Base-by-base conservation (phyloP, 2,888 invertebrate species). In the Camponotus fellah region DNA sequence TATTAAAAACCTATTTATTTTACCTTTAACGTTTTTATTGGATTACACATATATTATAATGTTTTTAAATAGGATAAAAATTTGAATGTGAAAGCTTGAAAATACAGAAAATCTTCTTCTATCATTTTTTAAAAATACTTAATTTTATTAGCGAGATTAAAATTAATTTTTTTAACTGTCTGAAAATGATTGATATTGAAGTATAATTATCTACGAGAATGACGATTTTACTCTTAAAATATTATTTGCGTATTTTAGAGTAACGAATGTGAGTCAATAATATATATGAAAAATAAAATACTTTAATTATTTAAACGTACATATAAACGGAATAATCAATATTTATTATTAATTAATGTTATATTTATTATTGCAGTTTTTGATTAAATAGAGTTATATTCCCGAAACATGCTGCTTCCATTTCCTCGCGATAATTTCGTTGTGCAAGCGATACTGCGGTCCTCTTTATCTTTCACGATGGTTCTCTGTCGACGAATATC, bases 401-500 rank as follows among this genome's bases (percentile, higher is more conserved):
- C 37, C 9, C 9, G 21, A 71, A 56, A 56, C 9, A 40, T 71
- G 37, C 37, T 4, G 21, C n/a, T 71, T 56, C 49, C n/a, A n/a
- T 62, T 62, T 60, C 14, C 58, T 58, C 21, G 26, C 46, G 46
- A 26, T 37, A 46, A 43, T 21, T 9, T 0, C n/a, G 69, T 40
- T 43, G 43, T 65, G 53, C 65, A 14, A 49, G 72, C 62, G 21
- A 40, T 14, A 26, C 34, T 43, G 5, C 56, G 34, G 10, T n/a
- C 71, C 46, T 46, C 34, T n/a, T 32, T 10, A 8, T 56, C 37
- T 10, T 56, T 49, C 17, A 69, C 6, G 17, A 49, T 49, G 17
- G 46, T 80, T 76, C 58, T 40, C 34, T 26, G 46, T 62, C n/a
- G 32, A 1, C 21, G 53, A 65, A 58, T 56, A 69, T 82, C 40